These are phyloP conservation scores for Acanthurus tractus DNA, from an alignment of 2,797 vertebrate species.

Conservation along the genomic window DNA sequence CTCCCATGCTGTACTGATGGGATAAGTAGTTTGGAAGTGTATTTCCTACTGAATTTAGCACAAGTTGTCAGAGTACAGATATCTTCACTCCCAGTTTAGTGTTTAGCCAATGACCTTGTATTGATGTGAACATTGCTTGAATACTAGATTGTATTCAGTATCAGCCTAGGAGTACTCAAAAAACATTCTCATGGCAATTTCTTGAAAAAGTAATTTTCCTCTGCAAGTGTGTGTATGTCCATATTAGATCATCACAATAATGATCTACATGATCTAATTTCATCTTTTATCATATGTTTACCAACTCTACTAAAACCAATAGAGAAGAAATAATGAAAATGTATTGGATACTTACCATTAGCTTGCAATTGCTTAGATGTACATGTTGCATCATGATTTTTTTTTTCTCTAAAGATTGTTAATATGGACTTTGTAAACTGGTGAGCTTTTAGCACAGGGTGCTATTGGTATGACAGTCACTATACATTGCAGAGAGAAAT, in stretches of 20 bases:
- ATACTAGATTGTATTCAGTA: not conserved
- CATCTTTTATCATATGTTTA: slow-evolving; percentile 3
- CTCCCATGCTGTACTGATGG: not conserved
- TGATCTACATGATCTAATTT: not conserved
- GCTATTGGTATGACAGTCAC: not conserved
- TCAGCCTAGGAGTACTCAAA: not conserved
- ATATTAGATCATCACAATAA: not conserved
- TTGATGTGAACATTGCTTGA: not conserved
- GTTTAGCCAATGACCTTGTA: not conserved
- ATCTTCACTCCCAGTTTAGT: not conserved
- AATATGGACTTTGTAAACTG: slow-evolving; percentile 16
- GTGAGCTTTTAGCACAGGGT: not conserved
- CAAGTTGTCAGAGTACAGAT: not conserved
- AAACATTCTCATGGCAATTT: slow-evolving; percentile 19
- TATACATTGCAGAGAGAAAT: not conserved
- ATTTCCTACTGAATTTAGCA: not conserved
- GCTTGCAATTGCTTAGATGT: slow-evolving; percentile 42
- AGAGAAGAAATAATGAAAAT: slow-evolving; percentile 13
- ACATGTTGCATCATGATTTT: slow-evolving; percentile 40
- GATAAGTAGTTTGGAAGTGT: not conserved
- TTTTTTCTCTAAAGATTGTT: slow-evolving; percentile 13
- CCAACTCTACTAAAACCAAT: slow-evolving; percentile 31
- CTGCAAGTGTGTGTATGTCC: not conserved
- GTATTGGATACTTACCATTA: slow-evolving; percentile 2
- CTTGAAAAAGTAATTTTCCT: slow-evolving; percentile 6